Conservation (phyloP, 1,140 invertebrate genomes). For the Thalassaphorura encarpata region DNA sequence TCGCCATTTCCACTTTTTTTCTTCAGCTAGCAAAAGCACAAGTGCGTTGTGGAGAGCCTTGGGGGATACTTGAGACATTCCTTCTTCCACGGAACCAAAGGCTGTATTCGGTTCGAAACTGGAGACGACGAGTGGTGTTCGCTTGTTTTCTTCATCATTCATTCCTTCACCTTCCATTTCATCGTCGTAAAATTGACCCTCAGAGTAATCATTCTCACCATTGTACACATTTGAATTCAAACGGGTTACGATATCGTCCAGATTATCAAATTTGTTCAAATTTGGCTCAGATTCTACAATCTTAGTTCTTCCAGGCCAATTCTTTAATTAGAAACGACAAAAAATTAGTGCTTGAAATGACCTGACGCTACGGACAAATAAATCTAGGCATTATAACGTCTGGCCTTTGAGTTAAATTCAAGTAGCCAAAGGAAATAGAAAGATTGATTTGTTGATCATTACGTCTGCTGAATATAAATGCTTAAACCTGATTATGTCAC, state of each 20-base stretch:
- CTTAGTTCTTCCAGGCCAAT: too few relatives aligned
- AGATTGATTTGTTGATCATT: neutral
- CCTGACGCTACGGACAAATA: too few relatives aligned
- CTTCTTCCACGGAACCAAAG: neutral
- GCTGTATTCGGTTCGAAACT: neutral
- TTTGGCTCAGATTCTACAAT: too few relatives aligned
- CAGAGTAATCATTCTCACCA: neutral
- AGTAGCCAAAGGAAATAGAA: too few relatives aligned
- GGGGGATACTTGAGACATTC: conserved; percentile 15
- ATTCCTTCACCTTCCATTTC: neutral
- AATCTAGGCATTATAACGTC: neutral
- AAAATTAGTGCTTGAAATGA: too few relatives aligned
- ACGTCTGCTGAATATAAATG: neutral
- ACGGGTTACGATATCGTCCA: neutral
- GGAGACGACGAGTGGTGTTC: neutral
- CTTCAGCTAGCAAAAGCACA: neutral
- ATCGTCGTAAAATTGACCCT: too few relatives aligned
- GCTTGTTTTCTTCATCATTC: neutral
- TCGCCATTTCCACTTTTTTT: conserved; percentile 16
- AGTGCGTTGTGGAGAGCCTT: conserved; percentile 17
- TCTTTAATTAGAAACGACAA: too few relatives aligned
- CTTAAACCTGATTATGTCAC: neutral
- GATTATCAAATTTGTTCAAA: neutral
- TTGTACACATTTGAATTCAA: neutral
- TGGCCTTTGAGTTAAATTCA: too few relatives aligned